These are phyloP conservation scores for Erethizon dorsatum DNA, from an alignment of 2,797 vertebrate species.

Conservation along the genomic window DNA sequence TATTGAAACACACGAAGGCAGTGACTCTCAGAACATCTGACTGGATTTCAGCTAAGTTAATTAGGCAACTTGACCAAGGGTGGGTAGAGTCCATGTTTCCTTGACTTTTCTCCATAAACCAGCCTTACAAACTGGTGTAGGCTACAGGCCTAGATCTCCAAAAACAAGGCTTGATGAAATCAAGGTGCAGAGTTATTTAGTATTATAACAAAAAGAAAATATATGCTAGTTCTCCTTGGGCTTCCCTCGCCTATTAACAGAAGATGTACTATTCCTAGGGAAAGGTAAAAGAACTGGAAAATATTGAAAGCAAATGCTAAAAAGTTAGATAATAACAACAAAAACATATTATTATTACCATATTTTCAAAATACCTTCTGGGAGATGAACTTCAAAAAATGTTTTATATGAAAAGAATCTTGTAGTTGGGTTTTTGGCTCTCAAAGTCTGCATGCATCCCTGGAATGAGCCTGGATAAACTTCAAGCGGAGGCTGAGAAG, in stretches of 20 bases:
- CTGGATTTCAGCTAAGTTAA: slow-evolving; percentile 66
- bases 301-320: slow-evolving; percentile 1
- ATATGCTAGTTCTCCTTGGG: background rate
- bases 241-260: background rate
- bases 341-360: background rate
- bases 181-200: background rate
- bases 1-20: slow-evolving; percentile 54
- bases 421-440: background rate
- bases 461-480: slow-evolving; percentile 13
- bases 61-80: slow-evolving; percentile 43
- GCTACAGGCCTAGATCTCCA: background rate
- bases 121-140: slow-evolving; percentile 7
- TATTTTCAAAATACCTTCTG: slow-evolving; percentile 61
- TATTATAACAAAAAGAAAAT: slow-evolving; percentile 45
- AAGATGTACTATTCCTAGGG: background rate
- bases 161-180: slow-evolving; percentile 29
- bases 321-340: background rate
- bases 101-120: slow-evolving; percentile 31
- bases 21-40: slow-evolving; percentile 23
- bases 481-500: background rate
- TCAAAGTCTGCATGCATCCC: background rate
- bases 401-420: background rate
- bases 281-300: background rate
- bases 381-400: background rate
- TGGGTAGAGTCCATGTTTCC: background rate